Conservation (phyloP, 2,888 invertebrate genomes). For the Conomelus anceps region DNA sequence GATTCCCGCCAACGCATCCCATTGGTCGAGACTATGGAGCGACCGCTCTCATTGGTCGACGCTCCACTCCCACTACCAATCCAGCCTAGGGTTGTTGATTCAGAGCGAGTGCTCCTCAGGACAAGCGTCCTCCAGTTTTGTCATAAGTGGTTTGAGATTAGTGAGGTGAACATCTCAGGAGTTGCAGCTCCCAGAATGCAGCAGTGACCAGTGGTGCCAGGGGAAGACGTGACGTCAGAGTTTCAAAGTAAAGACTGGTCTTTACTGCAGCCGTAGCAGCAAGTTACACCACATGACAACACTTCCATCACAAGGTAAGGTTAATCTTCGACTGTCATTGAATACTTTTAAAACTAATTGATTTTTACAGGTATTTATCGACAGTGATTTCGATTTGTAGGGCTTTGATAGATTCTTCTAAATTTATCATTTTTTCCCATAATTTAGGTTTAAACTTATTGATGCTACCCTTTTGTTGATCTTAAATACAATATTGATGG, state of each 20-base stretch:
- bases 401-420: no score
- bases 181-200: no score
- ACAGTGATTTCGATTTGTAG: no score
- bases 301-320: background rate
- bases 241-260: background rate
- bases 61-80: background rate
- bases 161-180: background rate
- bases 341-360: background rate
- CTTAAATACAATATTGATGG: no score
- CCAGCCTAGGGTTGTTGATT: no score
- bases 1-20: background rate
- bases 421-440: no score
- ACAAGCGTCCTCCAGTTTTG: background rate
- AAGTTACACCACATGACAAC: background rate
- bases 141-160: background rate
- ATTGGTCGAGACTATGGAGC: background rate
- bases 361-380: background rate
- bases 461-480: no score
- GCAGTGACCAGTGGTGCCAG: no score
- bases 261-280: background rate
- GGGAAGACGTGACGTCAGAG: no score
- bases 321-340: background rate
- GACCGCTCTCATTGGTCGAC: background rate
- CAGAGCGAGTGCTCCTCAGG: background rate
- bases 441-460: no score